Evolutionary conservation across 2,888 invertebrate species (phyloP), one percentile per base, ranked within the genome.

Genomic region (Drosophila acutilabella): DNA sequence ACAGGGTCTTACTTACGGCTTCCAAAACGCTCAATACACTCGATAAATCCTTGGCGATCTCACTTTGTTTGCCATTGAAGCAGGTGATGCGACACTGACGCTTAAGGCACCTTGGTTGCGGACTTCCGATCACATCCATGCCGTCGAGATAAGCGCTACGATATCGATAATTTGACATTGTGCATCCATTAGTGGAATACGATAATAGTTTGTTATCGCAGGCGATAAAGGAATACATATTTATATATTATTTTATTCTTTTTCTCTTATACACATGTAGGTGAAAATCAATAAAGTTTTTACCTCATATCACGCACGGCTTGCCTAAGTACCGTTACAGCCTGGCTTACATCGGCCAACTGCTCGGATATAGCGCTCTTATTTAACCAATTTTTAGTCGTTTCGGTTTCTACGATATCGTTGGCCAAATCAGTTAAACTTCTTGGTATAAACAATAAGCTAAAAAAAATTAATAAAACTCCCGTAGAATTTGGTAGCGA

Each of bases 41-140:
- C 4, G 70, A 42, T 53, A 90, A 83, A 48, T 89, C 84, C 2
- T 59, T 62, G 0, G 61, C 78, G 5, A 90, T 79, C 33, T 83
- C 72, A 0, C n/a, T 36, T 4, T 78, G 52, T 3, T 60, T 71
- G 0, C 86, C 88, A 61, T 80, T 79, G 16, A 78, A 64, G 54
- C 90, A 90, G n/a, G 78, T 61, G 45, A 90, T 54, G 7, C 79
- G 79, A 47, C 90, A 90, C 45, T 72, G 48, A 41, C 78, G 53
- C 14, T 50, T 74, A 1, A 76, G n/a, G 36, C 81, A 82, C 13
- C 61, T 83, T 1, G 52, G 40, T 0, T 48, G 44, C 7, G 18
- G 6, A 2, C 30, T 7, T 14, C 5, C 14, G 7, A n/a, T 10
- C 13, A 18, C 14, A 11, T 67, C 50, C 1, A 45, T 38, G 20